Evolutionary conservation across 2,888 invertebrate species (phyloP).

Genomic region (Eristalinus sepulchralis): DNA sequence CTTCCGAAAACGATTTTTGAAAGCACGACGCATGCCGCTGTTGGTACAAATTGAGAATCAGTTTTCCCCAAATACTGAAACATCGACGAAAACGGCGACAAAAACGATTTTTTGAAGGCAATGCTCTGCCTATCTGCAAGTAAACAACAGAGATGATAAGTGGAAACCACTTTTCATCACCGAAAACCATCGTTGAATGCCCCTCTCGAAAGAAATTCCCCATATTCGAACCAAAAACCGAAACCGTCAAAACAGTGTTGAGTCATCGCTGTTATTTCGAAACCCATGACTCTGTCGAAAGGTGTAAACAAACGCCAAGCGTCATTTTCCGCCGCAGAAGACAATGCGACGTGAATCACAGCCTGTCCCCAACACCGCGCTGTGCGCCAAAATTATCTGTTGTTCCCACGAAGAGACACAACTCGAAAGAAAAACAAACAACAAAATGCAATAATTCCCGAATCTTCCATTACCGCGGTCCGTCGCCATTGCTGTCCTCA

Average conservation of each 20-base stretch:
- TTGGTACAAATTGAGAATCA: too few relatives aligned
- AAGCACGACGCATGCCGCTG: too few relatives aligned
- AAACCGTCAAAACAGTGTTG: not conserved
- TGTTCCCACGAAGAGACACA: not conserved
- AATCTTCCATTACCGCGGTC: not conserved
- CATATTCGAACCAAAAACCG: not conserved
- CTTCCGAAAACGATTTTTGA: too few relatives aligned
- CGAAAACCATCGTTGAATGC: too few relatives aligned
- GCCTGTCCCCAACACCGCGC: not conserved
- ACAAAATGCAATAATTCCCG: conserved; percentile 1
- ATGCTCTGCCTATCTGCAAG: too few relatives aligned
- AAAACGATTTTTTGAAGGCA: too few relatives aligned
- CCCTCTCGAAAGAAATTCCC: not conserved
- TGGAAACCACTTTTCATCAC: too few relatives aligned
- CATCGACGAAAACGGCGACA: too few relatives aligned
- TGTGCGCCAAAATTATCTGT: not conserved
- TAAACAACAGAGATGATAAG: too few relatives aligned
- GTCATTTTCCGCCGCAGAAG: conserved; percentile 15
- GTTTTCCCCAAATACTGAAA: too few relatives aligned
- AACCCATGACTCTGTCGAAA: conserved; percentile 15
- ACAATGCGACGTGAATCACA: not conserved
- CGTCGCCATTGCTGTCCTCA: not conserved
- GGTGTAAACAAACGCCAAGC: conserved; percentile 51
- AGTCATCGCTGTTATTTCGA: conserved; percentile 24
- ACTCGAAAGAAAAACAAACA: conserved; percentile 17